Conservation (phyloP, 2,888 invertebrate genomes). For the Lithodes maja region DNA sequence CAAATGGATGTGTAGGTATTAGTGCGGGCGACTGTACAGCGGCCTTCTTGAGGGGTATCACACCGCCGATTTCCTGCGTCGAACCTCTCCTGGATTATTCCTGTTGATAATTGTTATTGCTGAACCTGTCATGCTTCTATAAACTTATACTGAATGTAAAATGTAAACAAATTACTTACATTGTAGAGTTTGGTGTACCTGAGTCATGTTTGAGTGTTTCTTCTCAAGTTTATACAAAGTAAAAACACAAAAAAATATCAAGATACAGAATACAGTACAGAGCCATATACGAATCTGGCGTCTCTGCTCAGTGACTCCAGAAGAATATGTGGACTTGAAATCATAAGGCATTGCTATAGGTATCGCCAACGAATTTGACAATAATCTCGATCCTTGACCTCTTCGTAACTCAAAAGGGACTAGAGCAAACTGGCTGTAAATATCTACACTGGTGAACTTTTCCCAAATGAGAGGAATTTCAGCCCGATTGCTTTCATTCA, state of each 20-base stretch:
- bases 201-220: constrained; percentile 62
- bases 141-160: constrained; percentile 49
- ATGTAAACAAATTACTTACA: constrained; percentile 33
- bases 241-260: constrained; percentile 23
- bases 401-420: too few relatives aligned
- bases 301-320: constrained; percentile 8
- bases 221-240: constrained; percentile 34
- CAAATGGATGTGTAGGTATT: too few relatives aligned
- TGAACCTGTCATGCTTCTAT: constrained; percentile 62
- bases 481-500: too few relatives aligned
- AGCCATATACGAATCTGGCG: neutral
- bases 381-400: too few relatives aligned
- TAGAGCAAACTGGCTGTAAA: neutral
- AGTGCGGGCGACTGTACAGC: too few relatives aligned
- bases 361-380: too few relatives aligned
- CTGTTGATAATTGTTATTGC: constrained; percentile 36
- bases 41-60: too few relatives aligned
- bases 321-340: neutral
- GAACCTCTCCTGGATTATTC: neutral
- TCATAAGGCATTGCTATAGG: neutral
- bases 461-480: too few relatives aligned
- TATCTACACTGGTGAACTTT: too few relatives aligned
- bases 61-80: too few relatives aligned
- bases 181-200: constrained; percentile 56
- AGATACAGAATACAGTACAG: neutral